Conservation (phyloP, 2,113 vertebrate species). For the Heliornis fulica region DNA sequence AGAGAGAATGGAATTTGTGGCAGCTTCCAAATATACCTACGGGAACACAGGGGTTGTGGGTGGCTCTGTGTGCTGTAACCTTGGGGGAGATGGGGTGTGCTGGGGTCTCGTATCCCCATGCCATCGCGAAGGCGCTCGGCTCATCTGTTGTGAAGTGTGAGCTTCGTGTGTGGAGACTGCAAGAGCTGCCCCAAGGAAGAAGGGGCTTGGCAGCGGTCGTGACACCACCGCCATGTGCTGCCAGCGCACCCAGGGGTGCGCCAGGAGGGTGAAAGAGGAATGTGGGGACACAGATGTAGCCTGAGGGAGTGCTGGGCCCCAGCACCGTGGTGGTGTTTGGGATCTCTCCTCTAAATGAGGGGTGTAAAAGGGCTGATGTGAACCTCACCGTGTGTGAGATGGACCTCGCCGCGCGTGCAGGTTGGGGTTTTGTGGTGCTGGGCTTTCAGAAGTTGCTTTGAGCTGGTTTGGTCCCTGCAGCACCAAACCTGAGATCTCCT, state of each 20-base stretch:
- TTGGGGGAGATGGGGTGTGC: rapidly evolving
- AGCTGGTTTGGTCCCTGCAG: neutral
- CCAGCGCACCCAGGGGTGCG: neutral
- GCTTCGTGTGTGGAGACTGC: neutral
- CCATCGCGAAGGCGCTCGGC: rapidly evolving
- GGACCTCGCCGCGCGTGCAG: rapidly evolving
- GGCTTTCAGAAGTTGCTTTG: neutral
- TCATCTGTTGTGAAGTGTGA: neutral
- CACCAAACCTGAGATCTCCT: neutral
- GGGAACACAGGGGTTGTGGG: neutral
- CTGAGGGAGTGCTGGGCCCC: rapidly evolving
- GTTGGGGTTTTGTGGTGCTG: rapidly evolving
- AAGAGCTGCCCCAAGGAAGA: neutral
- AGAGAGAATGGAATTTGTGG: neutral
- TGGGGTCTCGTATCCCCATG: neutral
- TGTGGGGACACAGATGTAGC: too few species aligned
- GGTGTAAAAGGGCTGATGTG: neutral
- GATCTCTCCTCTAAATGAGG: rapidly evolving
- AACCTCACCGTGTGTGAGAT: too few species aligned
- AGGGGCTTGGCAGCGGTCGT: neutral
- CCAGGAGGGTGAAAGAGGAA: neutral
- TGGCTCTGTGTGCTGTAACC: neutral
- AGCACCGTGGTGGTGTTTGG: rapidly evolving
- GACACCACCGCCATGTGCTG: neutral
- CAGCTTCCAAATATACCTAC: neutral